These are phyloP conservation scores for Eupristina koningsbergeri DNA, from an alignment of 1,140 invertebrate species.

Conservation along the genomic window DNA sequence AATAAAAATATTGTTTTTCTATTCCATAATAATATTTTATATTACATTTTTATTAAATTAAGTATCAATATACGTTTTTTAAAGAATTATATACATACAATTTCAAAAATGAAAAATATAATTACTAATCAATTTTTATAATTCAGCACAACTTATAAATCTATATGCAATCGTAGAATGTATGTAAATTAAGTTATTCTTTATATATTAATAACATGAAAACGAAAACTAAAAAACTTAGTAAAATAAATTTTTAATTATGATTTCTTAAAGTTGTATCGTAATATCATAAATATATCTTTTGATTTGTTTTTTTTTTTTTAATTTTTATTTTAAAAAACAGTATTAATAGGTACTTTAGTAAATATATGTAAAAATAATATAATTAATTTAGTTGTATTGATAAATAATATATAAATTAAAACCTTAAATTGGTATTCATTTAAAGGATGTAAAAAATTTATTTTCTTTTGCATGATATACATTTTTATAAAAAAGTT, in stretches of 20 bases:
- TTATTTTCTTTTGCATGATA: slow-evolving; percentile 48
- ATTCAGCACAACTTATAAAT: background rate
- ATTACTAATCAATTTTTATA: too few relatives aligned
- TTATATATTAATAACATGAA: slow-evolving; percentile 5
- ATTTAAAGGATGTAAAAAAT: slow-evolving; percentile 47
- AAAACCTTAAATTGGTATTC: slow-evolving; percentile 24
- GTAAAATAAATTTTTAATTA: slow-evolving; percentile 24
- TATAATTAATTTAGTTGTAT: slow-evolving; percentile 25
- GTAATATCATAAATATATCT: too few relatives aligned
- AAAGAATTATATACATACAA: background rate
- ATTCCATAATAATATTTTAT: background rate
- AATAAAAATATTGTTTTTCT: background rate
- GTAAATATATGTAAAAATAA: slow-evolving; percentile 23
- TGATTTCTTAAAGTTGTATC: slow-evolving; percentile 10
- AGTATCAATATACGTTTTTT: background rate
- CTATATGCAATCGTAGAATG: background rate
- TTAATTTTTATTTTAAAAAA: slow-evolving; percentile 22
- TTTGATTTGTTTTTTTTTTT: too few relatives aligned
- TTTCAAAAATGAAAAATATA: too few relatives aligned
- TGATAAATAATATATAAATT: slow-evolving; percentile 29
- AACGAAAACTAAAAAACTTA: slow-evolving; percentile 7
- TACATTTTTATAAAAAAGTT: slow-evolving; percentile 52
- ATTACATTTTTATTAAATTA: background rate
- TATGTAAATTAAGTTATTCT: slow-evolving; percentile 8
- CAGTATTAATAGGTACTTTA: slow-evolving; percentile 35